These are phyloP conservation scores for Hypocryptadius cinnamomeus DNA, from an alignment of 2,113 vertebrate species.

Conservation along the genomic window DNA sequence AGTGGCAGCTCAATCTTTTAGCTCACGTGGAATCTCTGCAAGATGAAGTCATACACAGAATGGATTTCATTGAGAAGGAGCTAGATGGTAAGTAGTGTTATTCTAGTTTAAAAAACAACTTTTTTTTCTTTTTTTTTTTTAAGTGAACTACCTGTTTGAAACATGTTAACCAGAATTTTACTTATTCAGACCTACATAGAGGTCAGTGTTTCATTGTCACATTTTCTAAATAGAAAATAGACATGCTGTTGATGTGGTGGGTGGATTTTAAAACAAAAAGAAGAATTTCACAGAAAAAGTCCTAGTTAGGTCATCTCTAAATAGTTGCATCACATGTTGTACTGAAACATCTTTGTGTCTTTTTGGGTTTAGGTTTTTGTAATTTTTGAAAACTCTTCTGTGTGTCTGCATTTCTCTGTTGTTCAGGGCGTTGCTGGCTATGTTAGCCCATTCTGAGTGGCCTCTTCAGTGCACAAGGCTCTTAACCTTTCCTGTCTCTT, in stretches of 20 bases:
- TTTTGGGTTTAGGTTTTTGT: neutral
- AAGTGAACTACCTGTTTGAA: neutral
- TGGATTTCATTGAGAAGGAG: constrained; percentile 95
- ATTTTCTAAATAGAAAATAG: neutral
- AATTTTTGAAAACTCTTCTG: neutral
- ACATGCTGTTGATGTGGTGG: neutral
- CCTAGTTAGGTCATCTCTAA: neutral
- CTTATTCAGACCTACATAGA: neutral
- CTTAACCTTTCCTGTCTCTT: neutral
- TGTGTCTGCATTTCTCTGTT: neutral
- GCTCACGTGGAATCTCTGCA: constrained; percentile 89
- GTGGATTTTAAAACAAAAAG: neutral
- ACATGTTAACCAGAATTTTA: neutral
- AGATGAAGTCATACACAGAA: constrained; percentile 88
- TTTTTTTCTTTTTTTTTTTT: neutral
- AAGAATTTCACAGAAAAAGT: neutral
- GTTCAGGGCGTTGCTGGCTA: neutral
- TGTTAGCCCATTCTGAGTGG: neutral
- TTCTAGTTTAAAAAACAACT: neutral
- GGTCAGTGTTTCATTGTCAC: neutral
- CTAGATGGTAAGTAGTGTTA: constrained; percentile 80
- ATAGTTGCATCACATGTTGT: neutral
- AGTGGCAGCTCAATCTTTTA: constrained; percentile 93
- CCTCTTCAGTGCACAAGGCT: neutral
- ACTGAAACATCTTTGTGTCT: neutral